A percentile compares a stretch with the other conserved stretches of the same genome.
Conservation (phyloP, 1,140 invertebrate species). For the Macrobrachium nipponense region DNA sequence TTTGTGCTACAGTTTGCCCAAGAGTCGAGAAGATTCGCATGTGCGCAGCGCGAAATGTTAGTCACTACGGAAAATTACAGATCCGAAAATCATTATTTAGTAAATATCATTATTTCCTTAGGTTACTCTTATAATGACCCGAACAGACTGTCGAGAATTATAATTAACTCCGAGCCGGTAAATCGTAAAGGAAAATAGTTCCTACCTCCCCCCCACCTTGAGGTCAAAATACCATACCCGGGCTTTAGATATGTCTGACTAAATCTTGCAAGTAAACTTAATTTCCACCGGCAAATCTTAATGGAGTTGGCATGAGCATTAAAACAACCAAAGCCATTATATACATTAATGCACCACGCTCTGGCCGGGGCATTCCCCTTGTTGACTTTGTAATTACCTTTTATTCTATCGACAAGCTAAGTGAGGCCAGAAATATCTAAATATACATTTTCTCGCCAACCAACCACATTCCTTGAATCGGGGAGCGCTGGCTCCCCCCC, state of each 20-base stretch:
- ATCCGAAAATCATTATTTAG: conserved; percentile 43
- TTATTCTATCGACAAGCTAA: conserved; percentile 14
- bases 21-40: not conserved
- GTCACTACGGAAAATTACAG: conserved; percentile 33
- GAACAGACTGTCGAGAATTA: conserved; percentile 56
- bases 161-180: conserved; percentile 41
- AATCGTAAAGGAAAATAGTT: conserved; percentile 17
- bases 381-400: conserved; percentile 43
- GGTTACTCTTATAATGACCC: conserved; percentile 55
- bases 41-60: not conserved
- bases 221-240: not conserved
- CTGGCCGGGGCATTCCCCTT: conserved; percentile 27
- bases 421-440: no score
- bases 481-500: not conserved
- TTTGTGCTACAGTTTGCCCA: no score
- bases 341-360: conserved; percentile 48
- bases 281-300: conserved; percentile 58
- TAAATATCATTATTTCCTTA: conserved; percentile 52
- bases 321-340: conserved; percentile 56
- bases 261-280: conserved; percentile 59
- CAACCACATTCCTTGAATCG: conserved; percentile 1
- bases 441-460: not conserved
- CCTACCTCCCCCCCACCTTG: not conserved
- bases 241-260: conserved; percentile 53
- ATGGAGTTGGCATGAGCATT: conserved; percentile 59